Base-by-base conservation (phyloP, 2,888 invertebrate species). In the Orthonevra nobilis region DNA sequence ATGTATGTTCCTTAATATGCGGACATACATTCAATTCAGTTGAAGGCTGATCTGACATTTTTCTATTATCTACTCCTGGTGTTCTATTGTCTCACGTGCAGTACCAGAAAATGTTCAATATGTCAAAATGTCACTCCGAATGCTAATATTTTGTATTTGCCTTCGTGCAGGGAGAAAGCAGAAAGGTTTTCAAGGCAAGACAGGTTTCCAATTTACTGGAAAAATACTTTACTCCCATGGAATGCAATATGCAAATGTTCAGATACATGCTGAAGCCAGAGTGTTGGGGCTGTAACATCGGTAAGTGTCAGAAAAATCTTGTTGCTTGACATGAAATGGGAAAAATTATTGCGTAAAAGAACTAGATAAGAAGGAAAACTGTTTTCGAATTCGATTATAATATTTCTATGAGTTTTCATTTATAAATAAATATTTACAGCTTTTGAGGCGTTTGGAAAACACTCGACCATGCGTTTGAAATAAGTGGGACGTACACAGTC, bases 141-240 rank as follows among this genome's bases (percentile, higher is more conserved):
- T 42, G 42, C 23, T 12, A 42, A 42, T 42, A 42, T 12, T 42
- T 23, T 10, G 23, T 20, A 42, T 23, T 20, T 42, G 5, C 42
- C 20, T 46, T 28, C 12, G 12, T 38, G 26, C 38, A 36, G 36
- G 26, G 14, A 5, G 6, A 70, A 12, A 19, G n/a, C n/a, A n/a
- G 34, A 32, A 69, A 28, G 5, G 19, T 34, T 52, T 28, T 61
- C 58, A 23, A 40, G n/a, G n/a, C 14, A 12, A 34, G 69, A 70
- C 69, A 70, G 69, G 60, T 70, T 61, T 70, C 52, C 69, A 61
- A 70, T 70, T 70, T 70, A 44, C 44, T 61, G 30, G 44, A 70
- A 70, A 69, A 70, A 61, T 60, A 44, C 52, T 52, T 34, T 61
- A 69, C 19, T 36, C 14, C 38, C 42, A 58, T 44, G 52, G 44